A percentile compares a stretch with the other conserved stretches of the same genome.
These are phyloP conservation scores for Microtus pennsylvanicus DNA, from an alignment of 2,113 vertebrate genomes.

Conservation along the genomic window DNA sequence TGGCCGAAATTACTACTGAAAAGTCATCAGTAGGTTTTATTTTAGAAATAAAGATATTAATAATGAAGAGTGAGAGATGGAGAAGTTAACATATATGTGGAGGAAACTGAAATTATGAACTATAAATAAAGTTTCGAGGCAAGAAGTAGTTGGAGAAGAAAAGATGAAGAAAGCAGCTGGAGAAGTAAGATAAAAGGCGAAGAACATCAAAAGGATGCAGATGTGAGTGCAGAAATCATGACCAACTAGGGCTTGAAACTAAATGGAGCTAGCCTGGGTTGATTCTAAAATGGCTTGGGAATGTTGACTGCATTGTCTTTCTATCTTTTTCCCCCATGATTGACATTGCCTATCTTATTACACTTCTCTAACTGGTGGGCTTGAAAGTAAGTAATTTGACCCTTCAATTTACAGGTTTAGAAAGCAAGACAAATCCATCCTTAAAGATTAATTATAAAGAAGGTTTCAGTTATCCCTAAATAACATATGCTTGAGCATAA, in stretches of 20 bases:
- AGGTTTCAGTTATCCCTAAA: not conserved
- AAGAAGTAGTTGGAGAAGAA: not conserved
- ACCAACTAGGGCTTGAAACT: not conserved
- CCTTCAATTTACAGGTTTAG: not conserved
- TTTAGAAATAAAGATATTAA: not conserved
- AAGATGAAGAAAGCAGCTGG: too few species aligned
- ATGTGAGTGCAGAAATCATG: not conserved
- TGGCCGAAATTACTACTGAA: not conserved
- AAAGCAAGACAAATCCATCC: not conserved
- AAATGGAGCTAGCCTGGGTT: not conserved
- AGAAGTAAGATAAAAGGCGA: too few species aligned
- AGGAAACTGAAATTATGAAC: conserved; percentile 21
- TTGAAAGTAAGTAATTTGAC: not conserved
- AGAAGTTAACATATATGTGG: not conserved
- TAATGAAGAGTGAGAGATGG: not conserved
- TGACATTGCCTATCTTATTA: not conserved
- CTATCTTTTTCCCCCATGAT: not conserved
- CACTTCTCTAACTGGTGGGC: not conserved
- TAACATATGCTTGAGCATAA: not conserved
- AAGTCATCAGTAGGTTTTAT: not conserved
- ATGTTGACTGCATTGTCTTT: not conserved
- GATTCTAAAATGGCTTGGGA: not conserved
- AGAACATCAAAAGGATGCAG: not conserved
- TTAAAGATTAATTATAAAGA: not conserved
- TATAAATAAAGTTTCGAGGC: not conserved